These are phyloP conservation scores for Lasaia peninsularis DNA, from an alignment of 1,140 invertebrate species.

Conservation along the genomic window DNA sequence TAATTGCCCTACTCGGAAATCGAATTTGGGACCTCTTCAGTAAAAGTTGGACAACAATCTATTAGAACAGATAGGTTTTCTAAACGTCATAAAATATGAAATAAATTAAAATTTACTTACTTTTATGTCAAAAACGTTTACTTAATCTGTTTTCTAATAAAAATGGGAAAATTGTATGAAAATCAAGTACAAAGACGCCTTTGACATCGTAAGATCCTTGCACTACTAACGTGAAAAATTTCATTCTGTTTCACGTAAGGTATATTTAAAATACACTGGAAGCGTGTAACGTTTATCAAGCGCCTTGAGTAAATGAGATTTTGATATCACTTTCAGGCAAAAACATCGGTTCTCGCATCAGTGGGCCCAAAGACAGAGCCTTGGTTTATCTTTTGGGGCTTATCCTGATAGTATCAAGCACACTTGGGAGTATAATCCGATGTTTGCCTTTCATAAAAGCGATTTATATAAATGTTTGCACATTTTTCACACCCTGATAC, in stretches of 20 bases:
- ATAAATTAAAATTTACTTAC: too few species aligned
- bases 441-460: neutral
- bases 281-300: constrained; percentile 6
- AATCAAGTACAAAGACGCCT: neutral
- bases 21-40: too few species aligned
- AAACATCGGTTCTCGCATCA: constrained; percentile 10
- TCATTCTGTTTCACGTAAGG: constrained; percentile 1
- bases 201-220: neutral
- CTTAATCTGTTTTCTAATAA: too few species aligned
- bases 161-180: too few species aligned
- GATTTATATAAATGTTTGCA: constrained; percentile 1
- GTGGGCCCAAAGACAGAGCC: constrained; percentile 7
- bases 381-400: neutral
- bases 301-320: constrained; percentile 10
- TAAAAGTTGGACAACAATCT: too few species aligned
- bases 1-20: too few species aligned
- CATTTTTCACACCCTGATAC: neutral
- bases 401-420: neutral
- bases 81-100: too few species aligned
- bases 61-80: too few species aligned
- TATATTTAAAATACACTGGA: constrained; percentile 5
- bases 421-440: constrained; percentile 5
- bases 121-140: too few species aligned
- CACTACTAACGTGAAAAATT: neutral
- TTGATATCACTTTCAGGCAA: constrained; percentile 11